These are phyloP conservation scores for Erinaceus europaeus DNA, from an alignment of 2,113 vertebrate species.

Conservation along the genomic window DNA sequence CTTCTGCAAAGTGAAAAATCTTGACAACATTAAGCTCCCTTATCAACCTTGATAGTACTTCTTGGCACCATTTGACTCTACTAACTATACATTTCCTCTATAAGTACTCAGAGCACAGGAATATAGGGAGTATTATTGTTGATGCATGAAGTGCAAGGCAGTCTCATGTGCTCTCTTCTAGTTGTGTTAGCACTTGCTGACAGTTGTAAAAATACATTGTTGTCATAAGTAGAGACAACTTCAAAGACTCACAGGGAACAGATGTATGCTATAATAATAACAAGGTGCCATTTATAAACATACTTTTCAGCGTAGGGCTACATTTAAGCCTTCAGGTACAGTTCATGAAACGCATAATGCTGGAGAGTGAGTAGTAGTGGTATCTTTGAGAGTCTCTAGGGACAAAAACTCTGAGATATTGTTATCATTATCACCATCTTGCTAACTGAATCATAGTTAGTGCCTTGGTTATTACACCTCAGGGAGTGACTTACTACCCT, in stretches of 20 bases:
- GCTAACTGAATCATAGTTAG: constrained; percentile 64
- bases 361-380: constrained; percentile 11
- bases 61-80: not conserved
- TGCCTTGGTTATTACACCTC: constrained; percentile 44
- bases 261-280: constrained; percentile 58
- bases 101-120: constrained; percentile 10
- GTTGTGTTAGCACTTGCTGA: constrained; percentile 27
- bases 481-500: constrained; percentile 64
- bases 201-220: constrained; percentile 56
- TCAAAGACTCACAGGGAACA: not conserved
- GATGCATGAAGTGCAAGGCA: not conserved
- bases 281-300: constrained; percentile 60
- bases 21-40: not conserved
- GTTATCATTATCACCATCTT: constrained; percentile 68
- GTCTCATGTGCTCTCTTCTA: not conserved
- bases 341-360: constrained; percentile 68
- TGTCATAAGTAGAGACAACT: constrained; percentile 57
- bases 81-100: constrained; percentile 26
- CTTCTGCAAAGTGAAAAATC: not conserved
- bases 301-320: constrained; percentile 48
- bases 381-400: constrained; percentile 35
- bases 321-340: constrained; percentile 61
- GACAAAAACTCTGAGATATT: constrained; percentile 56
- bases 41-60: not conserved
- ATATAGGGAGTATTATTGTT: not conserved